phyloP scores from a whole-genome alignment of 2,797 vertebrate species.

The Coluber constrictor region DNA sequence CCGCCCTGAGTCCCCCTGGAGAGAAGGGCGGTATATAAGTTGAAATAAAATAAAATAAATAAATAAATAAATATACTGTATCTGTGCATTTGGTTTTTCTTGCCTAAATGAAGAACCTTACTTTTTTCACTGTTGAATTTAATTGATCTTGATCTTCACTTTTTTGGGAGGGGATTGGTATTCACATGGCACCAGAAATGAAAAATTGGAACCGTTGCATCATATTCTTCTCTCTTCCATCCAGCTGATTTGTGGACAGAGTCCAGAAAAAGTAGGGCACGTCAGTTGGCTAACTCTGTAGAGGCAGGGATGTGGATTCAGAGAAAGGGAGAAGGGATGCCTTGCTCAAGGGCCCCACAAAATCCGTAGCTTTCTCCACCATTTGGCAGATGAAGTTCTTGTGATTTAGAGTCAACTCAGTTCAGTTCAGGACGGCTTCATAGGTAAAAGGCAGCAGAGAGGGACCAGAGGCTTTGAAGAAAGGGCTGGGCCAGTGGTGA shows the following conservation, averaged over 20 bases:
- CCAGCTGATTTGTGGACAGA: not conserved
- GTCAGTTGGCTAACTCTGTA: not conserved
- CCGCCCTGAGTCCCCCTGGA: no score
- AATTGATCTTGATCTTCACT: not conserved
- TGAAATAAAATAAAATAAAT: no score
- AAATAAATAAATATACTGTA: no score
- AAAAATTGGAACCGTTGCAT: not conserved
- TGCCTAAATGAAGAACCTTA: no score
- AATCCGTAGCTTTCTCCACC: not conserved
- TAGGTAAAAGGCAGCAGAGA: not conserved
- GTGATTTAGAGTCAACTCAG: not conserved
- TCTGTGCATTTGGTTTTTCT: no score
- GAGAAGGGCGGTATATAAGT: no score
- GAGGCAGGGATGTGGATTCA: not conserved
- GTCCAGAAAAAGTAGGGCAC: not conserved
- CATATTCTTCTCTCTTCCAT: not conserved
- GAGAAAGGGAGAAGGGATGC: not conserved
- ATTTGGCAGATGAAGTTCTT: not conserved
- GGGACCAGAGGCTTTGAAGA: not conserved
- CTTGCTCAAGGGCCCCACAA: not conserved
- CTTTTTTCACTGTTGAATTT: no score
- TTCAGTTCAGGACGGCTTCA: not conserved
- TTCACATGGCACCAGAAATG: not conserved
- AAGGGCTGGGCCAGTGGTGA: no score
- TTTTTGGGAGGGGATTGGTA: not conserved